Base-by-base conservation (phyloP, 2,888 invertebrate species). In the Coenonympha arcania region DNA sequence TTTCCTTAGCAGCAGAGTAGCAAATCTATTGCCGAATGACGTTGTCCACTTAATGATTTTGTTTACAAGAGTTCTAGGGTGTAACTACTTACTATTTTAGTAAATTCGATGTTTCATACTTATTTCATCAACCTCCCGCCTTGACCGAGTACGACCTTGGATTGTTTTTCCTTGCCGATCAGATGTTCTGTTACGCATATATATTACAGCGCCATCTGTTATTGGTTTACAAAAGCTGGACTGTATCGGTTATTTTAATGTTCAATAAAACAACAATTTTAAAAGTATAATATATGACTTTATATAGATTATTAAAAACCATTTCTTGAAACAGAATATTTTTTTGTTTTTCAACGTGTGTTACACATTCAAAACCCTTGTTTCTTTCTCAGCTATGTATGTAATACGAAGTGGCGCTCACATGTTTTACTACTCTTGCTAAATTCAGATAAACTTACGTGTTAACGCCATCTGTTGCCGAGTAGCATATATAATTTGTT, bases 151-250 rank as follows among this genome's bases (percentile, higher is more conserved):
- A 11, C 52, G 41, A 59, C 56, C 59, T 57, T 55, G 57, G 44
- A 20, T 36, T 18, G 28, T 11, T 54, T 64, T 60, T 60, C 54
- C 55, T 52, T 13, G 37, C 44, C 43, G 60, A 62, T 64, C 59
- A 61, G 54, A 63, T 56, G 56, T 65, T 70, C 71, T 70, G 66
- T 69, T 71, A 71, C 45, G 48, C 60, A n/a, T 60, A 61, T 61
- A 26, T 36, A 52, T 15, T 16, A 39, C 18, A 59, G 9, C 62
- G 63, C 61, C 63, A 64, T 61, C 68, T 65, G 24, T 45, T 9
- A 6, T 13, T 4, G 1, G 11, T 6, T 15, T n/a, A n/a, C n/a
- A n/a, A n/a, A n/a, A n/a, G n/a, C n/a, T n/a, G n/a, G n/a, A n/a
- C n/a, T n/a, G n/a, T n/a, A n/a, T n/a, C n/a, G n/a, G n/a, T n/a